Evolutionary conservation across 2,888 invertebrate species (phyloP).

Genomic region (Pherbina coryleti): DNA sequence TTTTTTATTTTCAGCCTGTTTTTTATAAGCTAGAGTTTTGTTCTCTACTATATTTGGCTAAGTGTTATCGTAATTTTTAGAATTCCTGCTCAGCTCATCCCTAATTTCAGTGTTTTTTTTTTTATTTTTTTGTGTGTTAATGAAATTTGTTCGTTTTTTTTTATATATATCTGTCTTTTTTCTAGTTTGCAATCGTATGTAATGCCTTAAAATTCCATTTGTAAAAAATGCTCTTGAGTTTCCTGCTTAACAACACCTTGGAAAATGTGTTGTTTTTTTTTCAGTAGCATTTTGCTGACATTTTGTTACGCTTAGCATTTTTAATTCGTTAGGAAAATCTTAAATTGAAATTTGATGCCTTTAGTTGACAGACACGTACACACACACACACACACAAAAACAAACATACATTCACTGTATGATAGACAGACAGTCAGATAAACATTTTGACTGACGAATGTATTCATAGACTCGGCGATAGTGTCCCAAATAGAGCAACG

Average conservation of each 20-base stretch:
- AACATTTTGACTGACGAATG: no score
- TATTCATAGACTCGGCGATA: no score
- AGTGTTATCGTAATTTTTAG: background rate
- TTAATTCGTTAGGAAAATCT: conserved; percentile 55
- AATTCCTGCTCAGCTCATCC: background rate
- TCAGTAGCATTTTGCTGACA: conserved; percentile 11
- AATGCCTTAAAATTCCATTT: no score
- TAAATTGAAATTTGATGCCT: conserved; percentile 66
- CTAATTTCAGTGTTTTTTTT: conserved; percentile 7
- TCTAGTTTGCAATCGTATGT: no score
- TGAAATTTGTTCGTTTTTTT: background rate
- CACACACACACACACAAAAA: no score
- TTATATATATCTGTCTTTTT: background rate
- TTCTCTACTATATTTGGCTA: background rate
- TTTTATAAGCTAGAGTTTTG: no score
- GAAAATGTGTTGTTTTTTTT: background rate
- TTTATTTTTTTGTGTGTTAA: background rate
- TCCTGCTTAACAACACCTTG: no score
- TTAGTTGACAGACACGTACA: conserved; percentile 43
- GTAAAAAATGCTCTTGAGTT: no score
- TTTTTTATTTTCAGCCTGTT: no score
- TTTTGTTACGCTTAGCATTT: conserved; percentile 42
- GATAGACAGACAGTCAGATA: no score
- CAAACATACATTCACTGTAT: background rate
- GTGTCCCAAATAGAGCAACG: no score